Evolutionary conservation across 2,888 invertebrate genomes (phyloP), one percentile per base, ranked within the genome.

Genomic region (Nineta flava): DNA sequence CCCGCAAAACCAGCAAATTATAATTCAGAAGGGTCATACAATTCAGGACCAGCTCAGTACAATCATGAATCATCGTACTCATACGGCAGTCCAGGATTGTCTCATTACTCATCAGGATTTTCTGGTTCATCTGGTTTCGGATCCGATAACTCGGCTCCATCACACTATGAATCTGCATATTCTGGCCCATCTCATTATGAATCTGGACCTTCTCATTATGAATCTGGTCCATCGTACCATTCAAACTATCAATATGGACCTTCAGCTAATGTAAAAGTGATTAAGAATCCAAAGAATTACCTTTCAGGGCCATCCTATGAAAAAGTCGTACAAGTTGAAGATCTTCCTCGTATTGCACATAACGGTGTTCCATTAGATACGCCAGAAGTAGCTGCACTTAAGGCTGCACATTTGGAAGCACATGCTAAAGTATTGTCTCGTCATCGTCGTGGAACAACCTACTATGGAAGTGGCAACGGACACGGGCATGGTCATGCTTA

Each of bases 311-410:
- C 38, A 38, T 4, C 38, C n/a, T 15, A 38, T 38, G 38, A 38
- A 38, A 38, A 15, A 38, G 15, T 38, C 12, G n/a, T 38, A 4
- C 38, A 38, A 38, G 38, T 38, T 38, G 38, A 38, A 38, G 38
- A 38, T 19, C 38, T 44, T 10, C 49, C 49, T n/a, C 12, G 15
- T 26, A 49, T 49, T 45, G 49, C 45, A 34, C 49, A 32, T 5
- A 19, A 49, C 13, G 49, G 49, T 9, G 49, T 49, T 21, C 49
- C 49, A 44, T 41, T 49, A 35, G 49, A 49, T 2, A 44, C 49
- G 9, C 44, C 49, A n/a, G 49, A 49, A 34, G 49, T 49, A 13
- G 49, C 45, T n/a, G 21, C 19, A 9, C 44, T 44, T 21, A 44
- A 26, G 19, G 44, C 35, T 10, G 34, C 38, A 19, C 49, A 49